Evolutionary conservation across 2,113 vertebrate genomes (phyloP).

Genomic region (Melanotaenia duboulayi): DNA sequence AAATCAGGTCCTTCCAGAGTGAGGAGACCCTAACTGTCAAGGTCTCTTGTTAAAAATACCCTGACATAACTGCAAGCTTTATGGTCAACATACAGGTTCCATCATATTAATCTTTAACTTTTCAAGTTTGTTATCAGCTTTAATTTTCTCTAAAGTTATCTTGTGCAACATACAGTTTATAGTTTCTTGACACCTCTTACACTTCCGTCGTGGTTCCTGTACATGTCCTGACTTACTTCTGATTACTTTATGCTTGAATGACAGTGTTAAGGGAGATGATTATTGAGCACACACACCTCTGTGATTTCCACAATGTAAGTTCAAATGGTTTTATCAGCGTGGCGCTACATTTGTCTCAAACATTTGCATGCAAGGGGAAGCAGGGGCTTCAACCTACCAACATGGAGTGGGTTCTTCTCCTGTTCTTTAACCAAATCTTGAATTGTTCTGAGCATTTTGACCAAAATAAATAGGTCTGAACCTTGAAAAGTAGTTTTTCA

Average conservation of each 20-base stretch:
- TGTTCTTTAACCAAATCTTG: too few relatives aligned
- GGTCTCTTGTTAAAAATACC: neutral
- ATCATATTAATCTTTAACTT: neutral
- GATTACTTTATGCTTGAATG: conserved; percentile 61
- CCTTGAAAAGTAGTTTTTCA: too few relatives aligned
- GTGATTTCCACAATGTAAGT: neutral
- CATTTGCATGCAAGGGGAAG: too few relatives aligned
- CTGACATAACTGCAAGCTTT: neutral
- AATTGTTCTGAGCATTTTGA: too few relatives aligned
- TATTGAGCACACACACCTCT: conserved; percentile 22
- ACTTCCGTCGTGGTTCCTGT: neutral
- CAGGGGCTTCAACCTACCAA: too few relatives aligned
- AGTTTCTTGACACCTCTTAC: conserved; percentile 6
- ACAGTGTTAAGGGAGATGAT: conserved; percentile 42
- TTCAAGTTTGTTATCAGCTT: neutral
- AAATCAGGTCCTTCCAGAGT: neutral
- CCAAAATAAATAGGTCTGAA: too few relatives aligned
- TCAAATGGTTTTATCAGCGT: neutral
- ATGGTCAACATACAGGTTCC: neutral
- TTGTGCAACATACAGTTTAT: neutral
- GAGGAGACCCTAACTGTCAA: neutral
- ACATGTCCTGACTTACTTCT: conserved; percentile 34
- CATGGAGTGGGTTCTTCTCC: too few relatives aligned
- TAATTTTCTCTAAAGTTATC: neutral
- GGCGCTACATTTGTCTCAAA: too few relatives aligned